Conservation (phyloP, 2,113 vertebrate species). For the Paralichthys olivaceus region DNA sequence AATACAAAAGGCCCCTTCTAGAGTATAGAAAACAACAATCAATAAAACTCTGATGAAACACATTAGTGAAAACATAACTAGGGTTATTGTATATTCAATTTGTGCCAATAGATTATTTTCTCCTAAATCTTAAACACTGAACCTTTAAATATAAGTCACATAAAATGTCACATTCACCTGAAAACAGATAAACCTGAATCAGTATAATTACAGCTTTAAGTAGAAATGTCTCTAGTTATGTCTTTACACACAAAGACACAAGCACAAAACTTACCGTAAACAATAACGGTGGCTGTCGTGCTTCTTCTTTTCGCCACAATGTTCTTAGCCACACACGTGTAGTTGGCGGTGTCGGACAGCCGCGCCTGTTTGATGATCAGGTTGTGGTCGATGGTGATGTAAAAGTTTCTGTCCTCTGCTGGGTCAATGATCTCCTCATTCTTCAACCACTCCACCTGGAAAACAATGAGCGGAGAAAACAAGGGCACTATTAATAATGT, state of each 20-base stretch:
- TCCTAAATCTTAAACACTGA: no score
- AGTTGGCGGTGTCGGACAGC: conserved; percentile 95
- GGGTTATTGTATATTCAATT: no score
- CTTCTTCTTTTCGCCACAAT: conserved; percentile 94
- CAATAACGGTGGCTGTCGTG: conserved; percentile 92
- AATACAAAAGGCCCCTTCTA: no score
- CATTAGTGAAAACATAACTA: no score
- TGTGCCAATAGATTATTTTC: no score
- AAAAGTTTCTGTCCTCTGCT: conserved; percentile 93
- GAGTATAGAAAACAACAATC: no score
- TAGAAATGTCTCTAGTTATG: neutral
- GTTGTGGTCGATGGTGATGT: conserved; percentile 97
- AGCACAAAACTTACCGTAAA: conserved; percentile 86
- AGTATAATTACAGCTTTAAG: neutral
- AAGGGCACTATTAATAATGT: neutral
- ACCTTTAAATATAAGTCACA: conserved; percentile 6
- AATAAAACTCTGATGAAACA: no score
- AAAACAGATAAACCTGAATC: neutral
- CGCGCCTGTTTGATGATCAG: conserved; percentile 97
- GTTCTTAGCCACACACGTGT: conserved; percentile 96
- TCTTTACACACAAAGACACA: neutral
- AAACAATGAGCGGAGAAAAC: neutral
- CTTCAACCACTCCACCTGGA: conserved; percentile 95
- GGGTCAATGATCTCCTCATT: conserved; percentile 95
- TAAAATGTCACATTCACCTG: neutral